Conservation (phyloP, 2,888 invertebrate genomes). For the Stictocephala bisonia region DNA sequence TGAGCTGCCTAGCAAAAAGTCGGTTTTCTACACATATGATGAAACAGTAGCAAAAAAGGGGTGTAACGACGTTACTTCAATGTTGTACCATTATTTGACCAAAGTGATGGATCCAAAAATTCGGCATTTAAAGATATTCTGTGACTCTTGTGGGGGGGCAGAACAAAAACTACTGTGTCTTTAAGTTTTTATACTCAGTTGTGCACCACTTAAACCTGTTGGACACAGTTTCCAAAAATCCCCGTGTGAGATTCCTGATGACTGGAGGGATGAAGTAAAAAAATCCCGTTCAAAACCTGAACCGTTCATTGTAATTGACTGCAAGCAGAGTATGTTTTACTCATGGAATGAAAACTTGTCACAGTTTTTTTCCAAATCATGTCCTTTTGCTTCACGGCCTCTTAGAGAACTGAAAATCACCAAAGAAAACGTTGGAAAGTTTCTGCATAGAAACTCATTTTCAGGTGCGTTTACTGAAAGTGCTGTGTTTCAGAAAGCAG, state of each 20-base stretch:
- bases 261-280: conserved; percentile 42
- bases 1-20: conserved; percentile 43
- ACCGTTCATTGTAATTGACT: conserved; percentile 41
- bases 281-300: conserved; percentile 43
- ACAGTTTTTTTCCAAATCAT: conserved; percentile 21
- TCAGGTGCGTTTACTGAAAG: conserved; percentile 41
- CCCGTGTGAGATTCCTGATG: conserved; percentile 35
- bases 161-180: conserved; percentile 53
- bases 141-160: conserved; percentile 54
- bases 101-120: conserved; percentile 46
- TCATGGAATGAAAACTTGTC: conserved; percentile 41
- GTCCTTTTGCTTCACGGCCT: conserved; percentile 32
- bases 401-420: conserved; percentile 31
- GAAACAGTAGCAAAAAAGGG: conserved; percentile 56
- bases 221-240: conserved; percentile 12
- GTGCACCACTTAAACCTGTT: conserved; percentile 41
- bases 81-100: conserved; percentile 52
- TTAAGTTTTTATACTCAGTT: conserved; percentile 49
- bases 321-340: conserved; percentile 37
- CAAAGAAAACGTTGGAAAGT: conserved; percentile 17
- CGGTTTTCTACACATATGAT: conserved; percentile 53
- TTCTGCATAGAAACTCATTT: conserved; percentile 43
- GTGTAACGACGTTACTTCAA: conserved; percentile 51
- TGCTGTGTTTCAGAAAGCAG: conserved; percentile 13
- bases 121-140: conserved; percentile 51